phyloP scores from a whole-genome alignment of 35 echinoderm and acorn worm species.

The Patiria miniata region DNA sequence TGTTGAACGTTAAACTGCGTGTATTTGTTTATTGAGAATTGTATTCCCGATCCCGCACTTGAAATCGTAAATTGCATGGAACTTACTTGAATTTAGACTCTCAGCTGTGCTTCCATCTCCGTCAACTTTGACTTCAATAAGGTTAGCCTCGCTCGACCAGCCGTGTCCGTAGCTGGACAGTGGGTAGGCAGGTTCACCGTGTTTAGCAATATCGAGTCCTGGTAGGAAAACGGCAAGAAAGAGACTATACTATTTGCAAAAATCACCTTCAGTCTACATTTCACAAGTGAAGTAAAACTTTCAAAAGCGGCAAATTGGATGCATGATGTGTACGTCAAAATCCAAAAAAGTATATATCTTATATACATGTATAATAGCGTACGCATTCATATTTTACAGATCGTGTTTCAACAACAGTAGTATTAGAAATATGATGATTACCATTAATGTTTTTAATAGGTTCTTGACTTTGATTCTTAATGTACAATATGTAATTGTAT shows the following conservation, averaged over 20 bases:
- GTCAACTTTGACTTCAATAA: background rate
- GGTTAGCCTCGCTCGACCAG: constrained; percentile 44
- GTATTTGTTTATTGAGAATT: too few species aligned
- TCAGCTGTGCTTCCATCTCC: background rate
- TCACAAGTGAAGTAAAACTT: background rate
- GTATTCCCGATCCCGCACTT: too few species aligned
- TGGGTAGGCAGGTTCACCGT: constrained; percentile 92
- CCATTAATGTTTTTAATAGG: too few species aligned
- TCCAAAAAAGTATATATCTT: too few species aligned
- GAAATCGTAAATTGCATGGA: too few species aligned
- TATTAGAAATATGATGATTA: too few species aligned
- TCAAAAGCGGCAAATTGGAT: background rate
- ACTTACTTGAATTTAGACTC: background rate
- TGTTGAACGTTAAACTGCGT: too few species aligned
- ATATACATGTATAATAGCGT: too few species aligned
- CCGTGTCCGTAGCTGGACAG: constrained; percentile 76
- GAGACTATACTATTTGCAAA: background rate
- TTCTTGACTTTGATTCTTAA: too few species aligned
- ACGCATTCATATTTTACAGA: too few species aligned
- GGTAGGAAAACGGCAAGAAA: background rate
- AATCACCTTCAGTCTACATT: background rate
- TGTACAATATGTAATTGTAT: background rate
- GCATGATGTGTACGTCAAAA: too few species aligned
- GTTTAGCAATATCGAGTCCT: constrained; percentile 93
- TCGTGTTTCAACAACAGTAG: too few species aligned